These are phyloP conservation scores for Lasioglossum pauxillum DNA, from an alignment of 2,888 invertebrate species.

Conservation along the genomic window DNA sequence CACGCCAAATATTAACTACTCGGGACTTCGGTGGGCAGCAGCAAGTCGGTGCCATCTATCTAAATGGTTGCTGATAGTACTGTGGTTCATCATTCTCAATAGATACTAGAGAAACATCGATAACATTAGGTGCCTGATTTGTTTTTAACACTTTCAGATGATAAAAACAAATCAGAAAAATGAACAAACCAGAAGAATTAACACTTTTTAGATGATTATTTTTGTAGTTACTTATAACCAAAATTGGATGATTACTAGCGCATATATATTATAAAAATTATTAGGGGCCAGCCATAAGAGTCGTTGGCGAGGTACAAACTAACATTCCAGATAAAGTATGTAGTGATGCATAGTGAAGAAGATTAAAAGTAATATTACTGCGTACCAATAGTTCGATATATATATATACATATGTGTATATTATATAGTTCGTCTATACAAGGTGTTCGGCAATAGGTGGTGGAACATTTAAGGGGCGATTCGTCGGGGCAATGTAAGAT, in stretches of 20 bases:
- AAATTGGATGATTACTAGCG: conserved; percentile 48
- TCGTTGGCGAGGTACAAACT: conserved; percentile 69
- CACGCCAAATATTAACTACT: conserved; percentile 90
- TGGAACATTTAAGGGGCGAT: background rate
- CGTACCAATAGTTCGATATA: conserved; percentile 46
- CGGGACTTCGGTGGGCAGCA: conserved; percentile 87
- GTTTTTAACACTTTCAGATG: conserved; percentile 20
- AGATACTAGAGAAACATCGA: conserved; percentile 57
- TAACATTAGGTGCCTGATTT: conserved; percentile 57
- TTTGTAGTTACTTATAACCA: conserved; percentile 71
- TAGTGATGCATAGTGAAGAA: conserved; percentile 39
- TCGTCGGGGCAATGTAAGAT: background rate
- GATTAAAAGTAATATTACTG: conserved; percentile 42
- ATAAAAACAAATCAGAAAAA: background rate
- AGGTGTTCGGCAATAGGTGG: background rate
- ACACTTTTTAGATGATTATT: conserved; percentile 68
- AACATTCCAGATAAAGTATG: conserved; percentile 63
- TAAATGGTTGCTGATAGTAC: conserved; percentile 75
- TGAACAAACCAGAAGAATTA: conserved; percentile 8
- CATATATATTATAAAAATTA: conserved; percentile 38
- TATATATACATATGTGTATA: conserved; percentile 29
- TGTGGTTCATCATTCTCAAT: conserved; percentile 69
- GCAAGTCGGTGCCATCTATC: conserved; percentile 74
- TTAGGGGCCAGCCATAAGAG: conserved; percentile 64
- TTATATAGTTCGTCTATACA: conserved; percentile 46